These are phyloP conservation scores for Colletes gigas DNA, from an alignment of 1,140 invertebrate species.

Conservation along the genomic window DNA sequence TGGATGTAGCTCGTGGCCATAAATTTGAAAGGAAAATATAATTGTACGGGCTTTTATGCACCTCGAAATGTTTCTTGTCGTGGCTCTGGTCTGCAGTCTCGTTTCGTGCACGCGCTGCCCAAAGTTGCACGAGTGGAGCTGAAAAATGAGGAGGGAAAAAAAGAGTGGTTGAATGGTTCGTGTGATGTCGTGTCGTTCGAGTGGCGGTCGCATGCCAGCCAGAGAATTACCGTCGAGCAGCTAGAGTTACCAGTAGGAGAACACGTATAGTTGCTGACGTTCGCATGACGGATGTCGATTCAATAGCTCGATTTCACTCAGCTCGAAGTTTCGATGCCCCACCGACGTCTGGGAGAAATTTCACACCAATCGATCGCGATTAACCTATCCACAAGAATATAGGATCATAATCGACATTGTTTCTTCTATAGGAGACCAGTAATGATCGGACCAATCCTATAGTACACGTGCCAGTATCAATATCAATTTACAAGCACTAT, in stretches of 20 bases:
- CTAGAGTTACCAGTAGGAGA: constrained; percentile 70
- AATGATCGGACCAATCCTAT: too few relatives aligned
- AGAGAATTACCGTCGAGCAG: constrained; percentile 76
- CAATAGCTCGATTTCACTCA: constrained; percentile 75
- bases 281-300: constrained; percentile 79
- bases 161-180: constrained; percentile 52
- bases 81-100: constrained; percentile 11
- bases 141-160: constrained; percentile 39
- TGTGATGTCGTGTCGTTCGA: constrained; percentile 73
- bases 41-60: constrained; percentile 20
- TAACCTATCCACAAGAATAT: constrained; percentile 36
- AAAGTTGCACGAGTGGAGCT: constrained; percentile 38
- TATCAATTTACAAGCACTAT: too few relatives aligned
- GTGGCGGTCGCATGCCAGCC: constrained; percentile 76
- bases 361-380: constrained; percentile 64
- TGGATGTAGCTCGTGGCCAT: neutral
- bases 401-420: constrained; percentile 9
- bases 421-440: too few relatives aligned
- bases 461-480: too few relatives aligned
- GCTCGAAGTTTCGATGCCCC: constrained; percentile 69
- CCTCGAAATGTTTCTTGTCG: constrained; percentile 13
- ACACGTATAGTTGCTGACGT: constrained; percentile 66
- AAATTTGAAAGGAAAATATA: constrained; percentile 1
- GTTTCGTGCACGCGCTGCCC: constrained; percentile 55
- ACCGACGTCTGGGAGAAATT: constrained; percentile 58